Base-by-base conservation (phyloP, 2,797 vertebrate species). In the Cynodonichthys magdalenae region DNA sequence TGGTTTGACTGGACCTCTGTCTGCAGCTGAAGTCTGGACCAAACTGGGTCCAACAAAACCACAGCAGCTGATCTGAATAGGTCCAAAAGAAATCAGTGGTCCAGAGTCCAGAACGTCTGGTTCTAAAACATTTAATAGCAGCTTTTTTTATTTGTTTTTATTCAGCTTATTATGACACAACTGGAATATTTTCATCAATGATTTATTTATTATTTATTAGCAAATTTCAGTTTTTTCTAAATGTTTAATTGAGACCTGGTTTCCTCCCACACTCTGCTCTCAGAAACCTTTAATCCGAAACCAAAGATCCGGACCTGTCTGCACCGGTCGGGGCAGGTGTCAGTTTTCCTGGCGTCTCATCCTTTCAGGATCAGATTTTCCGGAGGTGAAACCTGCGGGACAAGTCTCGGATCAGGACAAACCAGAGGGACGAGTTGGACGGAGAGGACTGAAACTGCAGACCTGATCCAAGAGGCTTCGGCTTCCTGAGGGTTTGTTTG, bases 341-440 rank as follows among this genome's bases (percentile, higher is more conserved):
- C 12, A 44, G 47, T 28, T 60, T 34, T 31, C 53, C 63, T 18
- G 24, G 20, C 12, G 19, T 53, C 50, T 63, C 53, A 19, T 54
- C 29, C 52, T 17, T 15, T 47, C 2, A 27, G 51, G 41, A 71
- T 44, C 19, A 42, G 51, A 60, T 53, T 34, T 58, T 60, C 28
- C 41, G 49, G 60, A 68, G 19, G 5, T n/a, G 31, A 56, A 82
- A 83, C 65, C 71, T 63, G 79, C 58, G 53, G 67, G n/a, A 67
- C 57, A 7, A 53, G 60, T 6, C 1, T 15, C 52, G 50, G 52
- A 74, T 69, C 76, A 63, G 63, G 83, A 53, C 4, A 9, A 73
- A 84, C 77, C 66, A 58, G 73, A 17, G n/a, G 15, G 20, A 52
- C 34, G 0, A 15, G 78, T 53, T 62, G 53, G 46, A 63, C 17